A percentile compares a stretch with the other conserved stretches of the same genome.
phyloP scores from a whole-genome alignment of 2,113 vertebrate genomes.

The Pelusios castaneus region DNA sequence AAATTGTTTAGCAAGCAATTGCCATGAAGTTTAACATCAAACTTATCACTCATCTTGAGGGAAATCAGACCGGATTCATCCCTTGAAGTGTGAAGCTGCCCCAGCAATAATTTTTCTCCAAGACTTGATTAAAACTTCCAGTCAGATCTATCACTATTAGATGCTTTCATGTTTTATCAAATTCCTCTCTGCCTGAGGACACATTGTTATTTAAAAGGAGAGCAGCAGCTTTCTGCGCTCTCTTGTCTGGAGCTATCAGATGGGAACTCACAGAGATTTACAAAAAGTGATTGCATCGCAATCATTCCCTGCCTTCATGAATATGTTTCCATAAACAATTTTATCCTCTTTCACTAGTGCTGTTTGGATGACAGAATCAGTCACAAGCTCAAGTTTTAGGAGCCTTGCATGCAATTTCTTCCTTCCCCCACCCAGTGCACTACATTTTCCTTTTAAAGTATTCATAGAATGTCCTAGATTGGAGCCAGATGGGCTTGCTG shows the following conservation, averaged over 20 bases:
- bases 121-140: neutral
- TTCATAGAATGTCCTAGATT: neutral
- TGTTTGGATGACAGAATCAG: neutral
- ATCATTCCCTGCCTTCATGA: neutral
- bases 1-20: neutral
- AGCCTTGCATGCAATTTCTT: neutral
- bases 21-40: neutral
- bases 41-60: neutral
- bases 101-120: neutral
- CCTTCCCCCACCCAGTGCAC: neutral
- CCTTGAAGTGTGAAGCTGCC: neutral
- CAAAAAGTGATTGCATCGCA: neutral
- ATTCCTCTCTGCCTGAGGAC: neutral
- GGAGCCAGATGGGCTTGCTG: accelerated
- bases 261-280: neutral
- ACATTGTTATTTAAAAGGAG: neutral
- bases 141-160: neutral
- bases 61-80: neutral
- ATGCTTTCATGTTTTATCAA: neutral
- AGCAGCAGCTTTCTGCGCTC: neutral
- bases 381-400: neutral
- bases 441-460: neutral
- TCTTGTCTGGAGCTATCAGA: neutral
- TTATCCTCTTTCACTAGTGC: neutral
- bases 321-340: neutral